Conservation (phyloP, 2,113 vertebrate genomes). For the Coptodon rendalli region DNA sequence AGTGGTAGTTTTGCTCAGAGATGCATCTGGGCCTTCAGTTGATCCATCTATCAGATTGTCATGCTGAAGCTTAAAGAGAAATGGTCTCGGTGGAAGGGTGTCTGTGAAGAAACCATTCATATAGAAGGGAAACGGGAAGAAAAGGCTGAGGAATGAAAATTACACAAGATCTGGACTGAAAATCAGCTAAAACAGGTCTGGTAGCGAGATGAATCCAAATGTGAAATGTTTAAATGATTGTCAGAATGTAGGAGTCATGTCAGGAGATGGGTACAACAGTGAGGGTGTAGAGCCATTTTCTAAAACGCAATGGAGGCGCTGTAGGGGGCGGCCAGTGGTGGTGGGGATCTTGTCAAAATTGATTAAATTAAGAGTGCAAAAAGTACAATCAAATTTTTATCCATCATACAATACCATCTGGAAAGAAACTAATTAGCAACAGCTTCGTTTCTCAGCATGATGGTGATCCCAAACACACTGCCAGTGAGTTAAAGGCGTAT, state of each 20-base stretch:
- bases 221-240: background rate
- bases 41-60: background rate
- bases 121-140: background rate
- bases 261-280: background rate
- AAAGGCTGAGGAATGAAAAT: background rate
- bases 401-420: background rate
- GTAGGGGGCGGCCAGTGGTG: background rate
- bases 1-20: background rate
- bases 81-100: background rate
- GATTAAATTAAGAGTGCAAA: background rate
- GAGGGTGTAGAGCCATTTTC: background rate
- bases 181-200: background rate
- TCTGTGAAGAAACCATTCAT: background rate
- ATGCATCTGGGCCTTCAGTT: background rate
- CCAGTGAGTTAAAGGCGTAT: background rate
- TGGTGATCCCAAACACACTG: background rate
- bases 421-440: background rate
- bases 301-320: background rate
- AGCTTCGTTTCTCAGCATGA: background rate
- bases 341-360: background rate
- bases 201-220: background rate
- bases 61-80: background rate
- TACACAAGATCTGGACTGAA: background rate
- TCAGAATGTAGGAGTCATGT: background rate
- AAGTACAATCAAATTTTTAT: background rate